These are phyloP conservation scores for Falco berigora DNA, from an alignment of 2,797 vertebrate genomes.

Conservation along the genomic window DNA sequence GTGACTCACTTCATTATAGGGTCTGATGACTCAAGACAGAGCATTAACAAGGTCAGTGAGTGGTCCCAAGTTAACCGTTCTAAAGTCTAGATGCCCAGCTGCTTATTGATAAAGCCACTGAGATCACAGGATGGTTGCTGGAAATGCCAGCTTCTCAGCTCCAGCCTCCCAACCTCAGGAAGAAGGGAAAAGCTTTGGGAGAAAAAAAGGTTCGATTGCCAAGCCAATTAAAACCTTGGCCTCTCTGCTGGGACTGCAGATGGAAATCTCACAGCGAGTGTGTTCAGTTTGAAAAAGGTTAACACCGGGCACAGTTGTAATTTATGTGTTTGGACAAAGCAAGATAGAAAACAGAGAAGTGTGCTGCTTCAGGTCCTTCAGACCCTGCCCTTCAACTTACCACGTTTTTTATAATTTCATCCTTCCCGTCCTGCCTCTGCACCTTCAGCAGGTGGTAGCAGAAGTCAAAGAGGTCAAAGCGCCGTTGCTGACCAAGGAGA, in stretches of 20 bases:
- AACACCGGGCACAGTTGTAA: neutral
- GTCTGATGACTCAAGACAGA: neutral
- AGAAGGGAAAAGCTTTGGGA: neutral
- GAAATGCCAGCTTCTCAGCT: neutral
- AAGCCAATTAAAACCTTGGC: slow-evolving; percentile 11
- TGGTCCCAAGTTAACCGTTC: neutral
- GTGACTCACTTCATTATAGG: neutral
- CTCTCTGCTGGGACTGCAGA: slow-evolving; percentile 7
- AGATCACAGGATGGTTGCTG: neutral
- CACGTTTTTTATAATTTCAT: slow-evolving; percentile 99
- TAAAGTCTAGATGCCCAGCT: neutral
- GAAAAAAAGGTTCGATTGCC: neutral
- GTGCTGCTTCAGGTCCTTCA: neutral
- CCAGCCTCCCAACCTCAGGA: neutral
- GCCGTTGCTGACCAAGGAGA: slow-evolving; percentile 92
- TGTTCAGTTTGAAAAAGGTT: neutral
- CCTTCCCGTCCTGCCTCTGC: slow-evolving; percentile 96
- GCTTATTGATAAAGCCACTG: neutral
- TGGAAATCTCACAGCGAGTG: neutral
- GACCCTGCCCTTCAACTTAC: slow-evolving; percentile 68
- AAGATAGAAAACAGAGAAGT: neutral
- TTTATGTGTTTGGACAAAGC: neutral
- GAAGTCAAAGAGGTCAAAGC: slow-evolving; percentile 98
- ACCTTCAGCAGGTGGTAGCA: slow-evolving; percentile 98
- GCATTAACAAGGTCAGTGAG: neutral